Conservation (phyloP, 2,888 invertebrate species). For the Cheilosia impressa region DNA sequence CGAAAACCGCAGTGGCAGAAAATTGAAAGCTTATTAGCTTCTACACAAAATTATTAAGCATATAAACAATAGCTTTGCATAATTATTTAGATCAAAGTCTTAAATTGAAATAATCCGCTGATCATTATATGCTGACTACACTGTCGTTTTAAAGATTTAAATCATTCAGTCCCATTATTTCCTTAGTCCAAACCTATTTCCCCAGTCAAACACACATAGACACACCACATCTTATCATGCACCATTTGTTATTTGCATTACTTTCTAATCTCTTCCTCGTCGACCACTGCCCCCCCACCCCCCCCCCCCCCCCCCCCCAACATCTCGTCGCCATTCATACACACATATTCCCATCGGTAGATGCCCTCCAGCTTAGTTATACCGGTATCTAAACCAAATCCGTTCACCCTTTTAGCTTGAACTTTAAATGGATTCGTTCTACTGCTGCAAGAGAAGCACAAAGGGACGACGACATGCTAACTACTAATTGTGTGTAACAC, state of each 20-base stretch:
- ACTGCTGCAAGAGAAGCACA: not conserved
- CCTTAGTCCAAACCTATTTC: not conserved
- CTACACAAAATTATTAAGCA: too few relatives aligned
- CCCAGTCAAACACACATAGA: not conserved
- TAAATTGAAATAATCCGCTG: too few relatives aligned
- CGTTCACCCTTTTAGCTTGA: constrained; percentile 45
- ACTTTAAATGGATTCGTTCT: constrained; percentile 54
- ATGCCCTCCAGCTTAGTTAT: constrained; percentile 3
- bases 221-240: not conserved
- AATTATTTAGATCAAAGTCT: too few relatives aligned
- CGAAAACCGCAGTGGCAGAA: too few relatives aligned
- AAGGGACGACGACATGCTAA: constrained; percentile 1
- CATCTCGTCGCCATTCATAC: not conserved
- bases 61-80: too few relatives aligned
- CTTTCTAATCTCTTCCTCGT: constrained; percentile 45
- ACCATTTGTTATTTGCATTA: constrained; percentile 40
- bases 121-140: too few relatives aligned
- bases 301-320: too few relatives aligned
- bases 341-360: not conserved
- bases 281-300: too few relatives aligned
- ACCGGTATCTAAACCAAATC: constrained; percentile 16
- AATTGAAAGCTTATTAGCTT: too few relatives aligned
- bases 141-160: too few relatives aligned
- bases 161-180: not conserved
- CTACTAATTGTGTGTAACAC: constrained; percentile 28